Conservation (phyloP, 2,888 invertebrate species). For the Lamellibrachia columna region DNA sequence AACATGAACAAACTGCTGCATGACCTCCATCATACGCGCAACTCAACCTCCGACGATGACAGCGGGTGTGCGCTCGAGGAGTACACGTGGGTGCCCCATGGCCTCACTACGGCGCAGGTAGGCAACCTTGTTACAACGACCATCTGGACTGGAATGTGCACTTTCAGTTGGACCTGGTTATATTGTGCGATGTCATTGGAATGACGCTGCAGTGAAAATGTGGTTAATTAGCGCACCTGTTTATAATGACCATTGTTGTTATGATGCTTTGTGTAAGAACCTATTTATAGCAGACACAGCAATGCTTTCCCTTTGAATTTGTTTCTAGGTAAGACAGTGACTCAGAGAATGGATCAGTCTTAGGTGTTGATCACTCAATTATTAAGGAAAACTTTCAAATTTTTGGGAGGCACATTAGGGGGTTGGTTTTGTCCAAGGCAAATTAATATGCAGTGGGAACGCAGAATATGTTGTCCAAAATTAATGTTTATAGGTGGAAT, state of each 20-base stretch:
- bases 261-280: neutral
- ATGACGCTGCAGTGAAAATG: neutral
- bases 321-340: neutral
- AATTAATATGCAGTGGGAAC: too few species aligned
- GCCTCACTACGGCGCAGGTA: constrained; percentile 95
- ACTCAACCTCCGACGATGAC: constrained; percentile 87
- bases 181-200: neutral
- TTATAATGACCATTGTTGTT: neutral
- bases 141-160: neutral
- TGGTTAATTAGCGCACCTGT: neutral
- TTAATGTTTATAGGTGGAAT: too few species aligned
- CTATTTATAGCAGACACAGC: neutral
- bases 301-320: neutral
- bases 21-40: constrained; percentile 10
- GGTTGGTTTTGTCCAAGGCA: too few species aligned
- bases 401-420: neutral
- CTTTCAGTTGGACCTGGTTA: neutral
- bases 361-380: neutral
- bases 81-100: constrained; percentile 98
- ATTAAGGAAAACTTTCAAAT: neutral
- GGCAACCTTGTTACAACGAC: constrained; percentile 43
- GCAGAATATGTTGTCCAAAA: too few species aligned
- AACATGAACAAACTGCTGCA: constrained; percentile 16
- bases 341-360: neutral
- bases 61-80: constrained; percentile 97